Evolutionary conservation across 2,113 vertebrate genomes (phyloP), one percentile per base, ranked within the genome.

Genomic region (Macrotis lagotis): DNA sequence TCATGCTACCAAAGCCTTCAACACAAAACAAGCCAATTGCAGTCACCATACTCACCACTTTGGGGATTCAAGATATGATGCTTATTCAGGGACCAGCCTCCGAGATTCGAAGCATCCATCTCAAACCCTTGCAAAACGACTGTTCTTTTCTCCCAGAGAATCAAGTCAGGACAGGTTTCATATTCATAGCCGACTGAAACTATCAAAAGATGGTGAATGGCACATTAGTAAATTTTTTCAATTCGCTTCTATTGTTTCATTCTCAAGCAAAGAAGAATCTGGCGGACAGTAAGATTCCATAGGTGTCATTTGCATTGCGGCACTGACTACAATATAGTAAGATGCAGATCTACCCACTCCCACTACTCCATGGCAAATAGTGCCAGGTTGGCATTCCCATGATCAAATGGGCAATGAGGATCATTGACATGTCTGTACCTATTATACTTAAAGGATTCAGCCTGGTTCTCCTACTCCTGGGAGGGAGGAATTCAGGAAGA

Each of bases 121-220:
- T 99, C 99, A 97, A 99, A 99, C 48, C 99, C 99, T 98, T 99
- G 99, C 97, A 99, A 98, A 97, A 99, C 97, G 37, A 99, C 99
- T 1, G 99, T 99, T 97, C 99, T 99, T 98, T 99, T 99, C 98
- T 99, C 99, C 99, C 99, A 99, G 59, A 99, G 98, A 97, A 99
- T 98, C 91, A 99, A 98, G 59, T 99, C 99, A 26, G 99, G 99
- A 97, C 99, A 99, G 2, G 98, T 98, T 97, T 99, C 99, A 55
- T 99, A 99, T 98, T 99, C 99, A 89, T 99, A 99, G 96, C 99
- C 99, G 50, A 99, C 99, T 0, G 99, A 99, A 59, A 99, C 99
- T 99, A 98, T 66, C 98, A 98, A 93, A 92, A 97, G 98, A 98
- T 96, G 96, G 96, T 97, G 97, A 97, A 96, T 74, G 91, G 93